Percentiles rank a stretch among this genome's conserved stretches.
Evolutionary conservation across 2,888 invertebrate species (phyloP).

Genomic region (Drosophila nigritarsus): DNA sequence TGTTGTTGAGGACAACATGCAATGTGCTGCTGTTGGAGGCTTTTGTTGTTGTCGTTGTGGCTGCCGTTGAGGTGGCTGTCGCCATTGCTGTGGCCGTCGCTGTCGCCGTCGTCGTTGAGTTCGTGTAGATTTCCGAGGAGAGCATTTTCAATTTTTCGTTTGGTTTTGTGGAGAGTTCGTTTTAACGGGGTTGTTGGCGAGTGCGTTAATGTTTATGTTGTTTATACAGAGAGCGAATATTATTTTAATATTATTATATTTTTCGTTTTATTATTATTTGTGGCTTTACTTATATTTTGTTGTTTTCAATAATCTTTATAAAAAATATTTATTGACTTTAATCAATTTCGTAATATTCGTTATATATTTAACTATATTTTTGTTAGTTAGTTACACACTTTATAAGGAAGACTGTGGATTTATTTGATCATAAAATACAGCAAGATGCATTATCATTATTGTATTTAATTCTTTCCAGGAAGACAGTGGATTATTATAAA

Average conservation of each 20-base stretch:
- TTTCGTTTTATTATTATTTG: neutral
- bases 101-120: conserved; percentile 47
- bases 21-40: conserved; percentile 51
- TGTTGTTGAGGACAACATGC: conserved; percentile 54
- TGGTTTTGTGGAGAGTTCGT: conserved; percentile 29
- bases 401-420: conserved; percentile 42
- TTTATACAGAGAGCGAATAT: conserved; percentile 4
- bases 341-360: neutral
- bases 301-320: neutral
- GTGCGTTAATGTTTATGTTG: neutral
- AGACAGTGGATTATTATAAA: conserved; percentile 43
- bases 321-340: neutral
- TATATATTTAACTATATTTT: conserved; percentile 4
- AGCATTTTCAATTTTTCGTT: conserved; percentile 57
- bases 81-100: conserved; percentile 45
- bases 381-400: conserved; percentile 3
- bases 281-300: neutral
- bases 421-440: neutral
- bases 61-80: conserved; percentile 34
- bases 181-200: conserved; percentile 28
- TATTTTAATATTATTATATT: conserved; percentile 1
- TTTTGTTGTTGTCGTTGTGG: conserved; percentile 47
- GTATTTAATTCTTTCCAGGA: conserved; percentile 32
- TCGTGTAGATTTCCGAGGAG: conserved; percentile 69
- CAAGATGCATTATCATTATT: conserved; percentile 1